Evolutionary conservation across 2,113 vertebrate species (phyloP).

Genomic region (Setophaga coronata): DNA sequence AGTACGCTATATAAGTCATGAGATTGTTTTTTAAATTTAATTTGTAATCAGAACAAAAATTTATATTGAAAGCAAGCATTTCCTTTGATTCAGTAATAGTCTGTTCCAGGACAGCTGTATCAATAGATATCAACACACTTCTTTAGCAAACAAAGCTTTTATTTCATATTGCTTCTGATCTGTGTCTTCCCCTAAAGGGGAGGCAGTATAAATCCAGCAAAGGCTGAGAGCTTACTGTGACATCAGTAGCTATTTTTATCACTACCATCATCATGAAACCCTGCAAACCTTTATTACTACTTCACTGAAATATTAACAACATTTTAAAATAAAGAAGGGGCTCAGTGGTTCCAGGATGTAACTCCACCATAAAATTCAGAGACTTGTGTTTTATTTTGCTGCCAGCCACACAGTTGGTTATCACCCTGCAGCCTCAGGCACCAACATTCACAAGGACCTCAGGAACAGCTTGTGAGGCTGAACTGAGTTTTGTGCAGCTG

Average conservation of each 20-base stretch:
- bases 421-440: not conserved
- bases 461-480: not conserved
- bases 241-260: not conserved
- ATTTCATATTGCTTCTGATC: not conserved
- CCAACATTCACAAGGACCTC: not conserved
- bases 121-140: not conserved
- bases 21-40: not conserved
- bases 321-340: not conserved
- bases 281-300: not conserved
- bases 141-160: not conserved
- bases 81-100: not conserved
- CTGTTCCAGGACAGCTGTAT: not conserved
- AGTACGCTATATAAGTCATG: not conserved
- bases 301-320: not conserved
- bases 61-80: not conserved
- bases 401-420: accelerated
- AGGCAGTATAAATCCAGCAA: not conserved
- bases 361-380: not conserved
- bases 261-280: not conserved
- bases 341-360: accelerated
- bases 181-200: not conserved
- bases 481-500: not conserved
- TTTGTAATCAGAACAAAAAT: not conserved
- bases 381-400: not conserved
- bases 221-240: not conserved